Conservation (phyloP, 1,140 invertebrate genomes). For the Harlomillsia oculata region DNA sequence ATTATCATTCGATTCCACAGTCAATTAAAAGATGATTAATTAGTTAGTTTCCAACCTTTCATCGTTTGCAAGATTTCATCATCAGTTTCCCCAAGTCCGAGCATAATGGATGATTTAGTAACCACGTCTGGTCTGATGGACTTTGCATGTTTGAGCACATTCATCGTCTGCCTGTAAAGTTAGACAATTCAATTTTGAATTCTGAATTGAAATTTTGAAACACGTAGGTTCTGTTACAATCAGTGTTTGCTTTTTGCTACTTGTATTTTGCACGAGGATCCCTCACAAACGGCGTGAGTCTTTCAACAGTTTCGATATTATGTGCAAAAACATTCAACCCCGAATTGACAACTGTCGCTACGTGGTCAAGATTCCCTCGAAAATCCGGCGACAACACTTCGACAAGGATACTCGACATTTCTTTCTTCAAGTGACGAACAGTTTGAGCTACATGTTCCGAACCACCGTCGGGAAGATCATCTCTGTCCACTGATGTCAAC, state of each 20-base stretch:
- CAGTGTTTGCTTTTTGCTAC: too few species aligned
- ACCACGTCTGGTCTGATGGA: slow-evolving; percentile 65
- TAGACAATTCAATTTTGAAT: too few species aligned
- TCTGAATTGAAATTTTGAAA: too few species aligned
- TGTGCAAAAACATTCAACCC: slow-evolving; percentile 93
- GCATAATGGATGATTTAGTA: slow-evolving; percentile 98
- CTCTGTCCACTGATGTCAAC: slow-evolving; percentile 93
- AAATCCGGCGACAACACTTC: slow-evolving; percentile 98
- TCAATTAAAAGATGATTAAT: neutral
- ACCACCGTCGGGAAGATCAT: slow-evolving; percentile 87
- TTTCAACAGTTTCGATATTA: slow-evolving; percentile 87
- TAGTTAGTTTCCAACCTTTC: slow-evolving; percentile 46
- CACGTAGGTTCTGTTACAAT: too few species aligned
- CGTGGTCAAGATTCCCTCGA: slow-evolving; percentile 63
- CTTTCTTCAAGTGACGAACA: slow-evolving; percentile 52
- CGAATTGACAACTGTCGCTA: slow-evolving; percentile 66
- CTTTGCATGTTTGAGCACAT: slow-evolving; percentile 73
- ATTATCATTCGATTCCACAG: neutral
- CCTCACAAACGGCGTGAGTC: slow-evolving; percentile 77
- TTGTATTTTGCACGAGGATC: slow-evolving; percentile 69
- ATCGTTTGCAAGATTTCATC: slow-evolving; percentile 78
- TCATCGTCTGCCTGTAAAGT: slow-evolving; percentile 64
- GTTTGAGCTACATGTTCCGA: slow-evolving; percentile 84
- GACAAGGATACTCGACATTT: slow-evolving; percentile 74
- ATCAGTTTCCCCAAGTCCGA: slow-evolving; percentile 92